phyloP scores from a whole-genome alignment of 2,113 vertebrate species.

The Brienomyrus brachyistius region DNA sequence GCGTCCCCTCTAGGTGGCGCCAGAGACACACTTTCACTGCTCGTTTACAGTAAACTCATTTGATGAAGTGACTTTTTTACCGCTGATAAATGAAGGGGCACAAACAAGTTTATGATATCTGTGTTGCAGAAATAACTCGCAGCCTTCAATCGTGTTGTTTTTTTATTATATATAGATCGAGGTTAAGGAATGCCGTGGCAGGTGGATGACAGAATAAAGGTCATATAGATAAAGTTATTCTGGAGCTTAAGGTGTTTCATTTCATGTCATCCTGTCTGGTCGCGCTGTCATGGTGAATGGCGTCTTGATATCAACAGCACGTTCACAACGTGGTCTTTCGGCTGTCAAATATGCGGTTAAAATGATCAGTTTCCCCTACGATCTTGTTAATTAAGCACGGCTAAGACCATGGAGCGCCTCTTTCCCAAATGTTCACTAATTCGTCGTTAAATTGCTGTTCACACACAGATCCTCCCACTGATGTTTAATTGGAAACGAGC shows the following conservation, averaged over 20 bases:
- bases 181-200: not conserved
- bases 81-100: not conserved
- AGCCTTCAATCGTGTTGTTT: not conserved
- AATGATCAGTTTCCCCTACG: not conserved
- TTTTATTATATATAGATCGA: not conserved
- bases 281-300: not conserved
- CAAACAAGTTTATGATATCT: not conserved
- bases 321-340: not conserved
- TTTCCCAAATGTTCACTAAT: not conserved
- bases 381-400: not conserved
- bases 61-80: not conserved
- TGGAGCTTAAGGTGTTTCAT: not conserved
- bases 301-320: not conserved
- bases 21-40: not conserved
- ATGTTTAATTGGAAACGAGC: not conserved
- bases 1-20: slow-evolving; percentile 14
- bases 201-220: not conserved
- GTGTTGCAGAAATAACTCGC: not conserved
- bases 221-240: not conserved
- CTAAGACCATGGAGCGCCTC: not conserved
- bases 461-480: not conserved
- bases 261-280: not conserved
- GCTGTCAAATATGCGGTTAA: not conserved
- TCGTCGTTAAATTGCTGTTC: not conserved
- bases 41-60: not conserved